phyloP scores from a whole-genome alignment of 1,140 invertebrate genomes.

The Steinernema feltiae region DNA sequence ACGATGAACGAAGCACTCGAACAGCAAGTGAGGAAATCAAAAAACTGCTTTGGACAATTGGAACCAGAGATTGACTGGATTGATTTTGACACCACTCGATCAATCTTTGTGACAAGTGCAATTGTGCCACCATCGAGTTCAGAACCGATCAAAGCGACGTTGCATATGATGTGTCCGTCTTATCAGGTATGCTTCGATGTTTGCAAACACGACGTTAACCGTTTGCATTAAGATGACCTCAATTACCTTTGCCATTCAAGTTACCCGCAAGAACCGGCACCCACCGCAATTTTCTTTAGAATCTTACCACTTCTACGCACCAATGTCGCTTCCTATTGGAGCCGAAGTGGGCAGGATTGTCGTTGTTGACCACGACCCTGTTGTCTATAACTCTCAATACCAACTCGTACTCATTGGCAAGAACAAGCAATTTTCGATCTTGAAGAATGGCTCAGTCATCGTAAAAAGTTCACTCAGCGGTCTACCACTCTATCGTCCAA shows the following conservation, averaged over 20 bases:
- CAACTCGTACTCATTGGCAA: constrained; percentile 26
- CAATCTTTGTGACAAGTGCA: not conserved
- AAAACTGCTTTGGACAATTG: constrained; percentile 31
- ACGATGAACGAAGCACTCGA: constrained; percentile 30
- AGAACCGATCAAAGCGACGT: not conserved
- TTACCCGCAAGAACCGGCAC: constrained; percentile 31
- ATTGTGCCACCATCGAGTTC: not conserved
- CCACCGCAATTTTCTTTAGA: constrained; percentile 24
- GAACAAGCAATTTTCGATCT: constrained; percentile 23
- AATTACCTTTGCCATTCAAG: constrained; percentile 28
- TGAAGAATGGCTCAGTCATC: constrained; percentile 25
- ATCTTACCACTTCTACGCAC: constrained; percentile 26
- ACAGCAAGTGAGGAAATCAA: constrained; percentile 22
- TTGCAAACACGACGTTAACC: not conserved
- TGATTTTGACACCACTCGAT: constrained; percentile 19
- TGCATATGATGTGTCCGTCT: not conserved
- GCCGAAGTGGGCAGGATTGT: constrained; percentile 23
- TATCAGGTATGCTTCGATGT: not conserved
- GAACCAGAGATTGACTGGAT: constrained; percentile 34
- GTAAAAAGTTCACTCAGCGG: constrained; percentile 11
- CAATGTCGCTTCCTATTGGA: constrained; percentile 26
- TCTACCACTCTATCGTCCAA: constrained; percentile 21
- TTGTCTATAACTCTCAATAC: constrained; percentile 35
- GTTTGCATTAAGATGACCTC: constrained; percentile 19
- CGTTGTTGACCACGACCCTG: constrained; percentile 32